Percentiles rank a stretch among this genome's conserved stretches.
Evolutionary conservation across 1,140 invertebrate species (phyloP).

Genomic region (Aporrectodea caliginosa): DNA sequence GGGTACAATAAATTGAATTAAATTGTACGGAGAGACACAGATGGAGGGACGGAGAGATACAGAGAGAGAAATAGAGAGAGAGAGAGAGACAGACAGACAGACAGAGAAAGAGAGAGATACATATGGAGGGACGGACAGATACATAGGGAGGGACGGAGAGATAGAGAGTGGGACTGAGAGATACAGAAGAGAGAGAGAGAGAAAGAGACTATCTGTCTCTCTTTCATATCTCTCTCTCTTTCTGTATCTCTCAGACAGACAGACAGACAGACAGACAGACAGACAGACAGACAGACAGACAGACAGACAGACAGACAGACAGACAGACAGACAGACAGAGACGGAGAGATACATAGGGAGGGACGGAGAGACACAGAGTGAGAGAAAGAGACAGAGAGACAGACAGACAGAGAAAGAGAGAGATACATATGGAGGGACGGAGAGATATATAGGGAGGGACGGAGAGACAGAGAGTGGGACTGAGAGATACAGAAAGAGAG

Average conservation of each 20-base stretch:
- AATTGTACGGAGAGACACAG: not conserved
- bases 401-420: not conserved
- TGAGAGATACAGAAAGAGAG: not conserved
- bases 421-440: not conserved
- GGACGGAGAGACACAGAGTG: not conserved
- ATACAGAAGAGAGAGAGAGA: not conserved
- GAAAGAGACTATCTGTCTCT: not conserved
- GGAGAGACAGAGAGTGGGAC: not conserved
- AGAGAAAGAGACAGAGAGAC: not conserved
- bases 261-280: conserved; percentile 1
- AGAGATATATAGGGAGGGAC: not conserved
- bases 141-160: not conserved
- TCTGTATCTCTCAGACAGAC: not conserved
- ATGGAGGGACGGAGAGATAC: not conserved
- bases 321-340: not conserved
- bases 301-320: not conserved
- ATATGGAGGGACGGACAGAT: not conserved
- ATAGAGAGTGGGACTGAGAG: not conserved
- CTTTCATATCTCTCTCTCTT: too few relatives aligned
- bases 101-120: not conserved
- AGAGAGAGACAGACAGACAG: not conserved
- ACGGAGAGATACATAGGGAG: not conserved
- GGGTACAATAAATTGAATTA: too few relatives aligned
- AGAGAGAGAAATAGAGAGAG: not conserved
- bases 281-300: not conserved